Percentiles rank a stretch among this genome's conserved stretches.
Conservation (phyloP, 2,797 vertebrate genomes). For the Stomatorhinus walkeri region DNA sequence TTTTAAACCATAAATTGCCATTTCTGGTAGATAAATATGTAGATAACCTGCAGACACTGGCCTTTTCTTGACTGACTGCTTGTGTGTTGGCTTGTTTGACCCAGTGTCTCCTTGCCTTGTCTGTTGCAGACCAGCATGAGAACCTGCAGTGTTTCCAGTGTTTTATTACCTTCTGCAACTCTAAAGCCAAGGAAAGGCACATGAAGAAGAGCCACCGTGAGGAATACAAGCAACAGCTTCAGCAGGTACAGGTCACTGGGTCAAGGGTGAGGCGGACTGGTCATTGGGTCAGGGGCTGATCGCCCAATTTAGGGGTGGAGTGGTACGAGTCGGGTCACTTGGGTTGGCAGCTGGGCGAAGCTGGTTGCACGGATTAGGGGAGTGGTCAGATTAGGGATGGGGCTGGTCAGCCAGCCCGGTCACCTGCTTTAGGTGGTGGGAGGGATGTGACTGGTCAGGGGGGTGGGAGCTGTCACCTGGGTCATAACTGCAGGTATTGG, state of each 20-base stretch:
- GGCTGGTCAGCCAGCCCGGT: background rate
- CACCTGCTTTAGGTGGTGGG: background rate
- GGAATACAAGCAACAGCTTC: constrained; percentile 74
- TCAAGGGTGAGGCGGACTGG: background rate
- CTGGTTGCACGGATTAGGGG: background rate
- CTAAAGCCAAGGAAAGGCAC: constrained; percentile 76
- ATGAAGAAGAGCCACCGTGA: constrained; percentile 77
- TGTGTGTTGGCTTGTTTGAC: background rate
- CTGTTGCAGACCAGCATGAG: constrained; percentile 65
- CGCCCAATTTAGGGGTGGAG: background rate
- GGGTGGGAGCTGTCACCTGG: background rate
- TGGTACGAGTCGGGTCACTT: background rate
- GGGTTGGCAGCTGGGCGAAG: background rate
- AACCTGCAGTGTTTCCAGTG: constrained; percentile 75
- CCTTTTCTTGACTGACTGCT: background rate
- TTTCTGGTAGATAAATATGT: background rate
- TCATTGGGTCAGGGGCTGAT: background rate
- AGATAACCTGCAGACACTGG: background rate
- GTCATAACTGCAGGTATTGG: background rate
- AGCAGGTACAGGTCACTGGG: constrained; percentile 49
- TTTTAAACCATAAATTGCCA: background rate
- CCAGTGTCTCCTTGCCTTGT: constrained; percentile 6
- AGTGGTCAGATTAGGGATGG: background rate
- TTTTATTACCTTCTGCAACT: constrained; percentile 75
- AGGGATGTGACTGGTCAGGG: background rate